Percentiles rank a stretch among this genome's conserved stretches.
Conservation (phyloP, 2,888 invertebrate species). For the Himalopsyche tibetana region DNA sequence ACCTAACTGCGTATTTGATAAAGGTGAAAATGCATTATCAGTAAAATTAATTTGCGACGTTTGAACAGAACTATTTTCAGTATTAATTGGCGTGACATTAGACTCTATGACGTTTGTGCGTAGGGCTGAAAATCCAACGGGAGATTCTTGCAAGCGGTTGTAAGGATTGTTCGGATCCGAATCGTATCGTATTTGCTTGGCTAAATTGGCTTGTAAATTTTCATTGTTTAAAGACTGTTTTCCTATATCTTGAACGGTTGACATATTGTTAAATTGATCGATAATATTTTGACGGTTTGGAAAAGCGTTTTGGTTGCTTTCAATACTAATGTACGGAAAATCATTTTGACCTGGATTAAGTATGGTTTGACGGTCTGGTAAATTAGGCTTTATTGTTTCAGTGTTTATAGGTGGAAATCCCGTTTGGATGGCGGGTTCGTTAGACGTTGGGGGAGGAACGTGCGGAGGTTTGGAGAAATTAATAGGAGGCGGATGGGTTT, state of each 20-base stretch:
- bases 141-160: background rate
- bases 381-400: background rate
- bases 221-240: background rate
- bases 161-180: conserved; percentile 18
- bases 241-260: conserved; percentile 13
- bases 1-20: background rate
- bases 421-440: background rate
- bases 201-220: background rate
- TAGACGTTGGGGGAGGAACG: conserved; percentile 23
- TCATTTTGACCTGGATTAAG: background rate
- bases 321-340: background rate
- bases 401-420: background rate
- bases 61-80: background rate
- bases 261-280: conserved; percentile 34
- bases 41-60: no score
- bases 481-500: conserved; percentile 64
- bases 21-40: background rate
- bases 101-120: background rate
- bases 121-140: background rate
- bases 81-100: background rate
- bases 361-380: background rate
- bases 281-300: background rate
- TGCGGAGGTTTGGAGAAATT: conserved; percentile 3
- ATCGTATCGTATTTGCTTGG: background rate
- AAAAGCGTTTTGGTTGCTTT: background rate